These are phyloP conservation scores for Hydrotaea diabolus DNA, from an alignment of 2,888 invertebrate genomes.

Conservation along the genomic window DNA sequence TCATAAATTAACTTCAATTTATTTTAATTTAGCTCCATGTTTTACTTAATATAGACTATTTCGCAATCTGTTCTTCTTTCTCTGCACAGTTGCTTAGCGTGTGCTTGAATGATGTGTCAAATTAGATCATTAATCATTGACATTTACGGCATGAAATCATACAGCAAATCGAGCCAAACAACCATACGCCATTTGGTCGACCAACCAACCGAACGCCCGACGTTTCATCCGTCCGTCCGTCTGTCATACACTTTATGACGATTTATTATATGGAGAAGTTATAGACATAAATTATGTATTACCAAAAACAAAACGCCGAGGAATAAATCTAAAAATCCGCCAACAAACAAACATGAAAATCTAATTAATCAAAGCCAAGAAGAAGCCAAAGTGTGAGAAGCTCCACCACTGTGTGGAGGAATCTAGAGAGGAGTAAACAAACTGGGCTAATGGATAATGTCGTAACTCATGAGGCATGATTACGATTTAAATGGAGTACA, in stretches of 20 bases:
- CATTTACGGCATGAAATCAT: neutral
- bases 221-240: neutral
- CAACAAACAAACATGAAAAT: neutral
- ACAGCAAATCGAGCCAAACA: neutral
- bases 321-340: neutral
- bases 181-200: too few species aligned
- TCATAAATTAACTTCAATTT: neutral
- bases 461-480: too few species aligned
- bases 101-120: conserved; percentile 17
- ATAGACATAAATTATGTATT: conserved; percentile 38
- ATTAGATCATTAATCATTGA: conserved; percentile 30
- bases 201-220: neutral
- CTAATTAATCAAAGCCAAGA: conserved; percentile 16
- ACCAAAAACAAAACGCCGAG: neutral
- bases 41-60: neutral
- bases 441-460: too few species aligned
- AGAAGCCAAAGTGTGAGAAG: too few species aligned
- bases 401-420: too few species aligned
- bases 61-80: neutral
- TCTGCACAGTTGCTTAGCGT: too few species aligned
- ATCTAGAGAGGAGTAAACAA: too few species aligned
- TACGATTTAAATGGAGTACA: too few species aligned
- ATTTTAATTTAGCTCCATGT: neutral
- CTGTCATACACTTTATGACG: conserved; percentile 21
- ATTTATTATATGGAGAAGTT: conserved; percentile 28